Evolutionary conservation across 2,113 vertebrate genomes (phyloP).

Genomic region (Clinocottus analis): DNA sequence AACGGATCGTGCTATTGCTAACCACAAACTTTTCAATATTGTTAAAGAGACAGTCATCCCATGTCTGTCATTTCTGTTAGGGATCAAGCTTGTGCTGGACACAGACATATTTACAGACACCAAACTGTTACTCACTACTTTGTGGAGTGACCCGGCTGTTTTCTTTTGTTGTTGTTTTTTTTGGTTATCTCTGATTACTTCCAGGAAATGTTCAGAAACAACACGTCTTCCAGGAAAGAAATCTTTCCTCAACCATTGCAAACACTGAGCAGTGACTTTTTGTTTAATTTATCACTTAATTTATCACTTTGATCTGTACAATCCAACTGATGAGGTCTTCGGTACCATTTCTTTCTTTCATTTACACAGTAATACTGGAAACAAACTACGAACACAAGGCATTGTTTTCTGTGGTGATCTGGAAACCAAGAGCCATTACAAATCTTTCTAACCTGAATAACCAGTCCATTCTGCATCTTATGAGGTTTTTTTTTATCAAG

Average conservation of each 20-base stretch:
- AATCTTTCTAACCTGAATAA: slow-evolving; percentile 11
- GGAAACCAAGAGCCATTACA: not conserved
- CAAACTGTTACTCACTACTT: slow-evolving; percentile 42
- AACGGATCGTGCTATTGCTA: slow-evolving; percentile 79
- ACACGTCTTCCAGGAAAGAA: slow-evolving; percentile 28
- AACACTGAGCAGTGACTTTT: slow-evolving; percentile 25
- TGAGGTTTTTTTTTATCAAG: slow-evolving; percentile 56
- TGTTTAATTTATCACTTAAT: slow-evolving; percentile 1
- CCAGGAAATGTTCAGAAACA: slow-evolving; percentile 57
- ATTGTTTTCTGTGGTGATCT: slow-evolving; percentile 3
- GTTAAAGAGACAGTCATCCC: slow-evolving; percentile 45
- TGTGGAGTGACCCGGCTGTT: slow-evolving; percentile 70
- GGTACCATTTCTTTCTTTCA: slow-evolving; percentile 41
- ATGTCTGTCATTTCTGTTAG: slow-evolving; percentile 30
- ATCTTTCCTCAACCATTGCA: not conserved
- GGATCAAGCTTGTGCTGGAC: slow-evolving; percentile 55
- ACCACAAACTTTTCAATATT: slow-evolving; percentile 37
- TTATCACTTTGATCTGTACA: slow-evolving; percentile 17
- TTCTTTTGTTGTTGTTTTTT: no score
- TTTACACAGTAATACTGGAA: slow-evolving; percentile 38
- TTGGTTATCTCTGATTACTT: slow-evolving; percentile 71
- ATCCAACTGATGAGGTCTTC: slow-evolving; percentile 33
- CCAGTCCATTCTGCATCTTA: slow-evolving; percentile 51
- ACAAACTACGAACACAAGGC: slow-evolving; percentile 11
- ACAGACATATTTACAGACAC: slow-evolving; percentile 57